Evolutionary conservation across 2,888 invertebrate species (phyloP), one percentile per base, ranked within the genome.

Genomic region (Prosapia bicincta): DNA sequence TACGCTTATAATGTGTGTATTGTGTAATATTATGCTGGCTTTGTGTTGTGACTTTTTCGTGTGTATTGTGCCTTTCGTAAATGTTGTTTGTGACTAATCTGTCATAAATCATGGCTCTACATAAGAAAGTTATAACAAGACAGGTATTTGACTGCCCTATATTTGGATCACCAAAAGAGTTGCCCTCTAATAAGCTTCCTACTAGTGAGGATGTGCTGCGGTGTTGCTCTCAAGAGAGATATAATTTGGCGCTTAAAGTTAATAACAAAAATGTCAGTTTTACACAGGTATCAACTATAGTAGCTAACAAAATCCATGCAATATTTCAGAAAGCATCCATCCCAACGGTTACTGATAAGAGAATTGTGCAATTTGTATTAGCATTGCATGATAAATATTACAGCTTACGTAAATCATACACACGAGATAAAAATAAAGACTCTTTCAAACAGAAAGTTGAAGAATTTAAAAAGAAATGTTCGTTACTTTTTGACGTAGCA

Each of bases 261-360:
- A 75, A 68, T 38, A 69, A 68, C 67, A 68, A 15, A 6, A 69
- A 67, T 38, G 74, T 74, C 32, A 68, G 68, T 74, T 74, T 74
- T 38, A n/a, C 24, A 20, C 32, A 67, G 26, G 38, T 30, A 38
- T 43, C n/a, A 74, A 23, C 54, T 38, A 43, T 26, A 30, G 26
- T 66, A 7, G 23, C 38, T 67, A 20, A 68, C 32, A 67, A 73
- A 68, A 32, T 67, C 1, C 67, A 67, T 1, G 25, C 68, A 32
- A 73, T 73, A 38, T 73, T 26, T 43, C 68, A 73, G 26, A 75
- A 75, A 75, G 70, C 38, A 26, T 75, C 66, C 25, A 71, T 75
- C 67, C 71, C 74, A 38, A 75, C 75, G 32, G 71, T 71, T 66
- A 66, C 67, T 20, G 9, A 23, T 70, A 32, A 66, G 30, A 71